phyloP scores from a whole-genome alignment of 2,797 vertebrate species.

The Betta splendens region DNA sequence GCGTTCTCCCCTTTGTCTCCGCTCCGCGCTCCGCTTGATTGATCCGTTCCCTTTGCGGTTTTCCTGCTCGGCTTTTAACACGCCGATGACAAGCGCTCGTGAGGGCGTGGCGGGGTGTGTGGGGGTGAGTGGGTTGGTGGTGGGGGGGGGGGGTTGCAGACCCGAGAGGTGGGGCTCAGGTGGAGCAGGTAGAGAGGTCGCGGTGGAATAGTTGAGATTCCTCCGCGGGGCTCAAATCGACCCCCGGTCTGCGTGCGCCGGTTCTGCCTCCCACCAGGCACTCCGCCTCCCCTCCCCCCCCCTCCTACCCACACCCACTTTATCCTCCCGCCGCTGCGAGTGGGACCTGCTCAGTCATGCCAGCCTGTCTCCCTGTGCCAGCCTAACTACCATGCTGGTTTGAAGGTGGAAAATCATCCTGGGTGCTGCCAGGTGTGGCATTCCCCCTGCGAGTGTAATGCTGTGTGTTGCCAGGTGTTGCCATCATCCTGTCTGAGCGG shows the following conservation, averaged over 20 bases:
- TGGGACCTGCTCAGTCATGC: slow-evolving; percentile 80
- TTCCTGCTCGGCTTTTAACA: slow-evolving; percentile 32
- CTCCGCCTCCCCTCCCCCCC: slow-evolving; percentile 16
- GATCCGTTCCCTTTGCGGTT: slow-evolving; percentile 29
- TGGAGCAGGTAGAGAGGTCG: slow-evolving; percentile 55
- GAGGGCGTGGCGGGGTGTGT: slow-evolving; percentile 53
- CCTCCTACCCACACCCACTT: slow-evolving; percentile 49
- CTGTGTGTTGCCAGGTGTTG: slow-evolving; percentile 62
- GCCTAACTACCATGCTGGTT: slow-evolving; percentile 60
- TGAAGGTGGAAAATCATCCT: slow-evolving; percentile 69
- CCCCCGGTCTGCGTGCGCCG: slow-evolving; percentile 21
- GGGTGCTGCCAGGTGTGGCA: slow-evolving; percentile 66
- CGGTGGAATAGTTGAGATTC: slow-evolving; percentile 73
- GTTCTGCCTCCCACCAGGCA: slow-evolving; percentile 3
- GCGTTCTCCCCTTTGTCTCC: slow-evolving; percentile 2
- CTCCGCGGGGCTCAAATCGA: slow-evolving; percentile 34
- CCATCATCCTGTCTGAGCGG: slow-evolving; percentile 55
- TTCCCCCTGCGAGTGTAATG: slow-evolving; percentile 64
- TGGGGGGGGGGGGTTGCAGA: too few species aligned
- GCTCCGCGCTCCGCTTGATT: slow-evolving; percentile 21
- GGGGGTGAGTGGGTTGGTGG: too few species aligned
- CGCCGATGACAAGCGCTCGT: slow-evolving; percentile 49
- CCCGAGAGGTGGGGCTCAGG: slow-evolving; percentile 52
- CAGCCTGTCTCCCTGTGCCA: slow-evolving; percentile 56
- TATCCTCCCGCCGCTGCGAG: slow-evolving; percentile 40